A percentile compares a stretch with the other conserved stretches of the same genome.
phyloP scores from a whole-genome alignment of 23 tunicate species.

The Ascidia mentula region DNA sequence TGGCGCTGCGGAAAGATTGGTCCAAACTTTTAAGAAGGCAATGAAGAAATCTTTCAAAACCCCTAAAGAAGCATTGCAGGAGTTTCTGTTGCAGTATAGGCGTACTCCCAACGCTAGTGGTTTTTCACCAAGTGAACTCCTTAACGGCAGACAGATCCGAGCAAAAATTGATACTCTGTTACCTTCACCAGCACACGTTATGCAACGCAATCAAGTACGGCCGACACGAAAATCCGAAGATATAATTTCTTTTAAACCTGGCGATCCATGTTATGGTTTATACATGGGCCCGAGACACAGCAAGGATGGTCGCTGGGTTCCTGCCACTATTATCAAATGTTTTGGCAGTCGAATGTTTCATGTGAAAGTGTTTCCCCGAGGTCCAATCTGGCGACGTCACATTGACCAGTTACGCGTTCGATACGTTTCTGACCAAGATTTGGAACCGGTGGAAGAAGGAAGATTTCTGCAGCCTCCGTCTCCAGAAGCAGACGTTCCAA shows the following conservation, averaged over 20 bases:
- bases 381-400: too few relatives aligned
- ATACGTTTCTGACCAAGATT: too few relatives aligned
- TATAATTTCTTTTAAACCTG: not conserved
- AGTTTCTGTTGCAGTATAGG: slow-evolving; percentile 21
- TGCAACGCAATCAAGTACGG: not conserved
- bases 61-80: slow-evolving; percentile 10
- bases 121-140: slow-evolving; percentile 16
- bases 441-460: slow-evolving; percentile 1
- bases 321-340: too few relatives aligned
- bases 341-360: too few relatives aligned
- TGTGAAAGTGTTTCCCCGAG: too few relatives aligned
- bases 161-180: slow-evolving; percentile 21
- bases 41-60: not conserved
- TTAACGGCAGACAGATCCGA: slow-evolving; percentile 16
- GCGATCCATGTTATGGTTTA: slow-evolving; percentile 7
- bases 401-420: too few relatives aligned
- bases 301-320: not conserved
- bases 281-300: not conserved
- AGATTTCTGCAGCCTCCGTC: not conserved
- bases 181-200: slow-evolving; percentile 21
- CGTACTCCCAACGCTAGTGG: slow-evolving; percentile 17
- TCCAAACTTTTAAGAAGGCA: slow-evolving; percentile 18
- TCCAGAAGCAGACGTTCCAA: not conserved
- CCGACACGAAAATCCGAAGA: not conserved
- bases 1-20: slow-evolving; percentile 32